Conservation (phyloP, 2,113 vertebrate species). For the Talpa occidentalis region DNA sequence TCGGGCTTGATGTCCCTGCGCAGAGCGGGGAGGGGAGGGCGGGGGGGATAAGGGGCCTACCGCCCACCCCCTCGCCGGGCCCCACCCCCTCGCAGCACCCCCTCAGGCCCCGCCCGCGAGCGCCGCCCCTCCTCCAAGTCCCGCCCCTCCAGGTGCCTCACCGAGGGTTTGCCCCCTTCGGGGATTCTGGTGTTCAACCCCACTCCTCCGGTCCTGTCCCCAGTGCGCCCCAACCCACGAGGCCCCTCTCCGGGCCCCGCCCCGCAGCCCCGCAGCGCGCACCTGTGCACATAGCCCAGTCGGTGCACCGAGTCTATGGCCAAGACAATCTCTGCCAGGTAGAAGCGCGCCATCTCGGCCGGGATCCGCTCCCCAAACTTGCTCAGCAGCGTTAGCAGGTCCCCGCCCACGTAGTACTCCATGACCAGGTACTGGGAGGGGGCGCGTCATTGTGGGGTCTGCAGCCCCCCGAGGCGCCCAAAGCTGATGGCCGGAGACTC, state of each 20-base stretch:
- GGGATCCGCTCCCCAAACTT: constrained; percentile 92
- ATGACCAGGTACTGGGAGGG: constrained; percentile 91
- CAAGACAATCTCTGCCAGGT: constrained; percentile 93
- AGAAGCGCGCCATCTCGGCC: constrained; percentile 92
- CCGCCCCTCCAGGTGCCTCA: neutral
- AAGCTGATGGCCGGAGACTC: neutral
- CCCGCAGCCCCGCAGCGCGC: constrained; percentile 72
- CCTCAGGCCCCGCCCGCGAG: neutral
- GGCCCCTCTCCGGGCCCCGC: neutral
- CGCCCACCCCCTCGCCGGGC: neutral
- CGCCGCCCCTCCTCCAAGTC: neutral
- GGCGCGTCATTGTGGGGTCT: neutral
- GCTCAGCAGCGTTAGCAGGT: constrained; percentile 93
- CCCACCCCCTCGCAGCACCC: neutral
- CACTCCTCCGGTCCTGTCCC: neutral
- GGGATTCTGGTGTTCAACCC: neutral
- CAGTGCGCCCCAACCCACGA: neutral
- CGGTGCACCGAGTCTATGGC: constrained; percentile 91
- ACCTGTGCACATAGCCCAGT: constrained; percentile 93
- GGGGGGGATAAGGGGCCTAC: neutral
- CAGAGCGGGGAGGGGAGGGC: neutral
- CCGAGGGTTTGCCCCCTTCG: neutral
- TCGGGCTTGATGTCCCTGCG: constrained; percentile 93
- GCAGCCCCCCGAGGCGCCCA: neutral
- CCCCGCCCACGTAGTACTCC: constrained; percentile 94